phyloP scores from a whole-genome alignment of 2,113 vertebrate genomes.

The pig (Sus scrofa) region T2T-Sscrofa CM000830.6:94327501-94328000 shows the following conservation, averaged over 20 bases:
- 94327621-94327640: background rate
- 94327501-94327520: background rate
- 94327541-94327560: background rate
- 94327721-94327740: background rate
- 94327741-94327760: background rate
- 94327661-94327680: background rate
- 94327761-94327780: background rate
- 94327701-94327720: background rate
- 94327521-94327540: background rate
- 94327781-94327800: background rate
- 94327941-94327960: background rate
- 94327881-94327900: background rate
- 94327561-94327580: background rate
- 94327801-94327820: background rate
- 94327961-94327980: background rate
- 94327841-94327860: background rate
- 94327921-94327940: background rate
- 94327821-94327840: background rate
- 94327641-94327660: slow-evolving; percentile 8
- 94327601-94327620: background rate
- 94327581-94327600: background rate
- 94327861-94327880: background rate
- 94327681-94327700: background rate
- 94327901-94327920: background rate
- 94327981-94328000: background rate